Base-by-base conservation (phyloP, 2,888 invertebrate genomes). In the Drosophila meridionalis region DNA sequence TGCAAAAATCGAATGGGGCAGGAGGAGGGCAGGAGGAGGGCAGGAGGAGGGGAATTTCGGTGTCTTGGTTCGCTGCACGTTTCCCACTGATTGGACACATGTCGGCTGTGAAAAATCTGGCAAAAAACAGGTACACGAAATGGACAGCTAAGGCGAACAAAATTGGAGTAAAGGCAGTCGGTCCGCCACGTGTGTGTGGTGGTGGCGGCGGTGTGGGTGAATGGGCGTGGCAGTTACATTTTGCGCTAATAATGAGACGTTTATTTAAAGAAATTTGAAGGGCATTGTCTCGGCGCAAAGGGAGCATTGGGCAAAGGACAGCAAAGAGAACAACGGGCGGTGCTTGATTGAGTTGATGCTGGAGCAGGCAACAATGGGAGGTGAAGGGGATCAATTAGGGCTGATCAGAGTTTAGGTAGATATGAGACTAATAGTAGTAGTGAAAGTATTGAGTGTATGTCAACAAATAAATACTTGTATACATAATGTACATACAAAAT, bases 41-140 rank as follows among this genome's bases (percentile, higher is more conserved):
- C 32, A 11, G 40, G 2, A 9, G 32, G n/a, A 7, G 56, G n/a
- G 4, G 20, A n/a, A 30, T 40, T 30, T 5, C 8, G 8, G 48
- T 62, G 66, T 55, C 20, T 81, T 77, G 85, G 61, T 82, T 87
- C 72, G 72, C 73, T 89, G 85, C 82, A 84, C 88, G 83, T 70
- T 52, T 82, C 82, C 78, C 86, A 80, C 88, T 85, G 85, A 85
- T 85, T 85, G 85, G 85, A 85, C 85, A 87, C 89, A 85, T 85
- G 85, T 85, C 88, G 78, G 78, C 75, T 74, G 70, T 87, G 82
- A 78, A 87, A 87, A 82, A 82, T 82, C 63, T 75, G 8, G 8
- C 34, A 48, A 38, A 26, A 65, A 65, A 43, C 75, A 78, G 84
- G 73, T 79, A 87, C 69, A 78, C 64, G 57, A 79, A 70, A 71